Evolutionary conservation across 1,140 invertebrate genomes (phyloP).

Genomic region (Gerris buenoi): DNA sequence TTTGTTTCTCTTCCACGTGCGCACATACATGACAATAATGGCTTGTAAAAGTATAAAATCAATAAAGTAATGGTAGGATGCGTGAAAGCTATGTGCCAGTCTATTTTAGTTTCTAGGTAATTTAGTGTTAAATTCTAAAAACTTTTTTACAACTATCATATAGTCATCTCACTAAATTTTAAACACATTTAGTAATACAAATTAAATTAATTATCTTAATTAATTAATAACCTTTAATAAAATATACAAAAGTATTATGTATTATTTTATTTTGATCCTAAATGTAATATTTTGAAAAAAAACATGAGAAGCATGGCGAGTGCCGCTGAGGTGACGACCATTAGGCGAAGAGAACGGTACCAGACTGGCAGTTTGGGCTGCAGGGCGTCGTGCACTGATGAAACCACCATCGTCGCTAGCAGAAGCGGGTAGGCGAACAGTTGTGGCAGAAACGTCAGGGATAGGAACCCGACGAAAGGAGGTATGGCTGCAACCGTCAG

Average conservation of each 20-base stretch:
- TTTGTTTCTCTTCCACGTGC: too few species aligned
- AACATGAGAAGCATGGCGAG: background rate
- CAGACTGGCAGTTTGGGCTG: background rate
- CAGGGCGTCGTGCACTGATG: background rate
- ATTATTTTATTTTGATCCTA: background rate
- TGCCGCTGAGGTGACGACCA: background rate
- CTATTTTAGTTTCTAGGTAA: too few species aligned
- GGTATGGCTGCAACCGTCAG: background rate
- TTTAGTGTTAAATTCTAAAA: too few species aligned
- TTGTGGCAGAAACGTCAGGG: background rate
- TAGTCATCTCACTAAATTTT: too few species aligned
- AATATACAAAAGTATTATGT: background rate
- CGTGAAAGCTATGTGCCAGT: too few species aligned
- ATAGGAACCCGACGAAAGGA: background rate
- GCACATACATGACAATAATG: too few species aligned
- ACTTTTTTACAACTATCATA: too few species aligned
- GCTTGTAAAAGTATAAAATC: too few species aligned
- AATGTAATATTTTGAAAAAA: background rate
- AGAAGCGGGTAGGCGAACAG: background rate
- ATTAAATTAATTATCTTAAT: too few species aligned
- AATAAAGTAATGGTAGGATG: too few species aligned
- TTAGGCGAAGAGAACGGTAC: background rate
- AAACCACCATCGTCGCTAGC: background rate
- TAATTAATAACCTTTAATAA: too few species aligned
- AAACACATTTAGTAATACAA: too few species aligned